These are phyloP conservation scores for Ophion ventricosus DNA, from an alignment of 2,888 invertebrate species.

Conservation along the genomic window DNA sequence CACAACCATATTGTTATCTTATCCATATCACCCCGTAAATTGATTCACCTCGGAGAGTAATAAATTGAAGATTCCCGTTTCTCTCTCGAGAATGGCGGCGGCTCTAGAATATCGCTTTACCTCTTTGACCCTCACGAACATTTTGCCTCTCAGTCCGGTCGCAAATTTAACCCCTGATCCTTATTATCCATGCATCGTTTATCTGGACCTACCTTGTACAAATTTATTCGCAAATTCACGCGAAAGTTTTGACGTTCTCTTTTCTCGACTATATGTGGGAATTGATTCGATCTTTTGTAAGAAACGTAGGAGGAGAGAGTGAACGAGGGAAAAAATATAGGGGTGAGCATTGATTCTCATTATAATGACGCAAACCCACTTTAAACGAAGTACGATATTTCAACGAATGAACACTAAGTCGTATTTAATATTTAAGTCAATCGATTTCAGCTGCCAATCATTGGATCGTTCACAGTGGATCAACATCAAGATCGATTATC, in stretches of 20 bases:
- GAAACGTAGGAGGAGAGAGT: no score
- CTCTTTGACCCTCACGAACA: conserved; percentile 24
- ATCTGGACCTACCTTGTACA: neutral
- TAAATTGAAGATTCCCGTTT: conserved; percentile 52
- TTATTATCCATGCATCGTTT: conserved; percentile 11
- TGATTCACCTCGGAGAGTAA: conserved; percentile 58
- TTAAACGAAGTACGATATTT: no score
- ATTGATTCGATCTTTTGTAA: no score
- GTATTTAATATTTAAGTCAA: neutral
- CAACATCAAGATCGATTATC: conserved; percentile 25
- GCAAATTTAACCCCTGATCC: conserved; percentile 23
- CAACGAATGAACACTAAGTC: neutral
- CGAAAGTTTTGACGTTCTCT: neutral
- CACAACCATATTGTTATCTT: conserved; percentile 55
- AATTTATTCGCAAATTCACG: neutral
- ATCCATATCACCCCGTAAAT: conserved; percentile 58
- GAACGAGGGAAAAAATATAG: no score
- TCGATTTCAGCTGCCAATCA: neutral
- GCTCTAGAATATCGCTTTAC: conserved; percentile 33
- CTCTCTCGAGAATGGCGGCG: conserved; percentile 13
- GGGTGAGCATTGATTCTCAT: no score
- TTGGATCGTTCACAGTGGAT: conserved; percentile 2
- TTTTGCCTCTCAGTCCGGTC: conserved; percentile 12
- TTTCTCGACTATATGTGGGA: neutral
- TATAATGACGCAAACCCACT: no score